Evolutionary conservation across 2,888 invertebrate species (phyloP).

Genomic region (Microplitis manilae): DNA sequence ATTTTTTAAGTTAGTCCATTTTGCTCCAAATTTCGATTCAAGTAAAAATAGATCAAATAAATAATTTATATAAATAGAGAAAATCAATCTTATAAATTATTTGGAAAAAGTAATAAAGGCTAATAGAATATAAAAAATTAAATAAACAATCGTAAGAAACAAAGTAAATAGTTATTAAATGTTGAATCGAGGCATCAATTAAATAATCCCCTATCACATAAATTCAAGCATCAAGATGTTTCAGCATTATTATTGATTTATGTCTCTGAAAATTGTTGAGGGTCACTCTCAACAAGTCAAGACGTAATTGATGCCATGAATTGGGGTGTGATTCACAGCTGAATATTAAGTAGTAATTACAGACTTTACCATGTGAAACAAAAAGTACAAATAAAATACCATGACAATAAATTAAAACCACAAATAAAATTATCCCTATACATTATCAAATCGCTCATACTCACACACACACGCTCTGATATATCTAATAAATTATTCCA

Average conservation of each 20-base stretch:
- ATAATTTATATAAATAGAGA: too few species aligned
- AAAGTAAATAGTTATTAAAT: slow-evolving; percentile 8
- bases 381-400: neutral
- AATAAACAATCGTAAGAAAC: neutral
- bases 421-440: neutral
- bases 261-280: slow-evolving; percentile 40
- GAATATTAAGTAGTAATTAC: slow-evolving; percentile 3
- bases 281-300: slow-evolving; percentile 40
- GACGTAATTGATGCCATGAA: slow-evolving; percentile 44
- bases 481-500: slow-evolving; percentile 36
- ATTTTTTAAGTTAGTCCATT: too few species aligned
- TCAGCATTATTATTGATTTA: slow-evolving; percentile 48
- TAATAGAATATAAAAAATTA: neutral
- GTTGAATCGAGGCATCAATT: slow-evolving; percentile 13
- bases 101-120: neutral
- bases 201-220: slow-evolving; percentile 40
- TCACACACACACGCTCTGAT: neutral
- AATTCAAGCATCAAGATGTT: slow-evolving; percentile 44
- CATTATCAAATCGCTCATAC: neutral
- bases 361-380: neutral
- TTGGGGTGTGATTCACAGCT: slow-evolving; percentile 8
- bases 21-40: too few species aligned
- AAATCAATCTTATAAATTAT: neutral
- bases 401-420: neutral
- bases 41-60: too few species aligned